Evolutionary conservation across 2,888 invertebrate genomes (phyloP).

Genomic region (Tholera decimalis): DNA sequence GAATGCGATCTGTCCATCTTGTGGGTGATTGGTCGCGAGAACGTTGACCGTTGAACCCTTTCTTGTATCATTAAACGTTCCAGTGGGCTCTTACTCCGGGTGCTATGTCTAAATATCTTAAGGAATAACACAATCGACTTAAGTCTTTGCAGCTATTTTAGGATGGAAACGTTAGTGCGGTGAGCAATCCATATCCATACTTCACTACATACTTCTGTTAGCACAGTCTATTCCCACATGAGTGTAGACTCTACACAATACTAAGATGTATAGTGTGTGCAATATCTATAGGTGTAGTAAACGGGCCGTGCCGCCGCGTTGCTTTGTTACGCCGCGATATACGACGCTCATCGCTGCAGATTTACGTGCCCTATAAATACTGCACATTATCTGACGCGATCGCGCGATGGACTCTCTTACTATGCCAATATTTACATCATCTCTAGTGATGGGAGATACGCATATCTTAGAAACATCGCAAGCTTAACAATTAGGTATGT

Average conservation of each 20-base stretch:
- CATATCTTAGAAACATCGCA: background rate
- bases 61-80: too few relatives aligned
- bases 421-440: slow-evolving; percentile 34
- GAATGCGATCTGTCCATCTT: too few relatives aligned
- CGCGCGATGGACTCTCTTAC: slow-evolving; percentile 3
- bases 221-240: background rate
- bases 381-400: slow-evolving; percentile 20
- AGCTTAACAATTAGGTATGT: too few relatives aligned
- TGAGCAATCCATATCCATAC: too few relatives aligned
- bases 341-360: slow-evolving; percentile 28
- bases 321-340: slow-evolving; percentile 44
- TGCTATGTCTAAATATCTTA: too few relatives aligned
- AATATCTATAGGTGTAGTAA: background rate
- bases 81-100: too few relatives aligned
- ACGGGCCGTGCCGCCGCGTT: slow-evolving; percentile 4
- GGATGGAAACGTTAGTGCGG: too few relatives aligned
- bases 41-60: too few relatives aligned
- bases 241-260: background rate
- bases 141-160: too few relatives aligned
- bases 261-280: background rate
- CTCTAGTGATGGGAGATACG: slow-evolving; percentile 1
- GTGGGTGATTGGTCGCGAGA: too few relatives aligned
- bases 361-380: slow-evolving; percentile 40
- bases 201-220: too few relatives aligned
- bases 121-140: too few relatives aligned